Evolutionary conservation across 2,888 invertebrate genomes (phyloP).

Genomic region (Machimus atricapillus): DNA sequence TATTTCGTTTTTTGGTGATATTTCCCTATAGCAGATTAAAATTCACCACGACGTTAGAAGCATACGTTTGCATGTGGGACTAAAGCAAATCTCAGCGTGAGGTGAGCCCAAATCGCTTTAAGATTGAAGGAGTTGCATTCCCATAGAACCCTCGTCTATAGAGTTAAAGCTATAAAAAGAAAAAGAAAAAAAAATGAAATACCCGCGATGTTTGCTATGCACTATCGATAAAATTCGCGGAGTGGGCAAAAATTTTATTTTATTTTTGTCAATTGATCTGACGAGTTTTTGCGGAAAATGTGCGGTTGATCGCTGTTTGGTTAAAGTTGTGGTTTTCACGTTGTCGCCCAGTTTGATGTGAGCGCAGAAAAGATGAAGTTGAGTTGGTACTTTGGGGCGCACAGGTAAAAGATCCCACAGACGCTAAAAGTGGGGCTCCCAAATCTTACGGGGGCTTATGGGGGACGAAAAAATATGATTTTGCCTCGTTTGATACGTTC

Average conservation of each 20-base stretch:
- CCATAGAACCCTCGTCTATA: neutral
- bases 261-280: conserved; percentile 18
- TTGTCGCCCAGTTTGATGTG: conserved; percentile 3
- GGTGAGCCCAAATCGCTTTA: neutral
- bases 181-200: neutral
- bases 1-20: neutral
- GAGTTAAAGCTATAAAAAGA: neutral
- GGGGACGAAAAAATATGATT: conserved; percentile 11
- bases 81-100: neutral
- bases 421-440: neutral
- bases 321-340: neutral
- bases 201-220: neutral
- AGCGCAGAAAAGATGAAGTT: neutral
- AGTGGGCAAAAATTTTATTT: conserved; percentile 7
- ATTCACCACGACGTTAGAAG: neutral
- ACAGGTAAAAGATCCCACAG: neutral
- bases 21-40: neutral
- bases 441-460: neutral
- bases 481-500: neutral
- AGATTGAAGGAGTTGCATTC: neutral
- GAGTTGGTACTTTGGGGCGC: neutral
- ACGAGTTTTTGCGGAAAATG: neutral
- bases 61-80: neutral
- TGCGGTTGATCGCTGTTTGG: neutral
- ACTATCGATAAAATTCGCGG: neutral